Percentiles rank a stretch among this genome's conserved stretches.
Evolutionary conservation across 2,113 vertebrate genomes (phyloP).

Genomic region (Alouatta palliata): DNA sequence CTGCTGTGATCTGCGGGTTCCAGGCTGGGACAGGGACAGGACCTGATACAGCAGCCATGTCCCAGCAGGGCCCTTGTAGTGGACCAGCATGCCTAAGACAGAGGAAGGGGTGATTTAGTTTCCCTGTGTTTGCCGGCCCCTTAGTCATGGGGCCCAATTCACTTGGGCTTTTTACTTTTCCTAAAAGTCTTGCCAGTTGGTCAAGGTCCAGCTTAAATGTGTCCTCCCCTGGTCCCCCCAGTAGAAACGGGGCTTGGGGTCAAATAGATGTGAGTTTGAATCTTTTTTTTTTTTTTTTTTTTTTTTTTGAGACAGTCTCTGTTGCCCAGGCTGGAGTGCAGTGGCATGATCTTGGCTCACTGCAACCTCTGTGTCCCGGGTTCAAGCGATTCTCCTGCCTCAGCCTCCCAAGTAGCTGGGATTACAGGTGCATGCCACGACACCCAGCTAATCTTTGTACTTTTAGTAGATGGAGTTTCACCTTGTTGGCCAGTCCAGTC

Average conservation of each 20-base stretch:
- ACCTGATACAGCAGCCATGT: background rate
- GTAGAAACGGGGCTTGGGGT: background rate
- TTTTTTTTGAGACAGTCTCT: too few relatives aligned
- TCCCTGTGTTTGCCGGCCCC: background rate
- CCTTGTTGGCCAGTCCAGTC: too few relatives aligned
- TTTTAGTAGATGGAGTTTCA: too few relatives aligned
- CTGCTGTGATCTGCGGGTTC: background rate
- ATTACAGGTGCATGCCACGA: too few relatives aligned
- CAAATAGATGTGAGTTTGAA: background rate
- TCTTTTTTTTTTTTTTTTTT: background rate
- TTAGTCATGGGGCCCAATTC: background rate
- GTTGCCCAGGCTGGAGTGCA: too few relatives aligned
- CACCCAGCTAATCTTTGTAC: too few relatives aligned
- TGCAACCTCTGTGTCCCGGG: too few relatives aligned
- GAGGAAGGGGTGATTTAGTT: background rate
- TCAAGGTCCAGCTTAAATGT: background rate
- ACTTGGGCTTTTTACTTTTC: background rate
- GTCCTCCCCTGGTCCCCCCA: background rate
- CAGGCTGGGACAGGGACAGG: background rate
- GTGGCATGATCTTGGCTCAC: accelerated
- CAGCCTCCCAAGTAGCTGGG: too few relatives aligned
- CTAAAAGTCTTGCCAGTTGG: background rate
- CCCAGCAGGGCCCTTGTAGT: background rate
- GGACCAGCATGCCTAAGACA: background rate
- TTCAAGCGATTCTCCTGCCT: too few relatives aligned